These are phyloP conservation scores for Melanargia galathea DNA, from an alignment of 2,888 invertebrate genomes.

Conservation along the genomic window DNA sequence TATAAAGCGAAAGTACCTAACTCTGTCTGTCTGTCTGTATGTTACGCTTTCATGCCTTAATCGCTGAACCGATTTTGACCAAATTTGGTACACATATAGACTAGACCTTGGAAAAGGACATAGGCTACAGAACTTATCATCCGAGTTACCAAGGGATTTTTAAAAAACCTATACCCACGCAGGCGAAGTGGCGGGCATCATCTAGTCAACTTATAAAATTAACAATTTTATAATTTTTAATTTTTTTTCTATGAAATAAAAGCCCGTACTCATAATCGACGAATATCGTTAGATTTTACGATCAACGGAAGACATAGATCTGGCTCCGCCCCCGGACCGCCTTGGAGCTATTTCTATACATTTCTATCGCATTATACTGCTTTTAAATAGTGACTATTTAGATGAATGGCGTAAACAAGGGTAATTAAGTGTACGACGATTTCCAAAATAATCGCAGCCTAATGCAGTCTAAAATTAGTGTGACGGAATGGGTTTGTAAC, in stretches of 20 bases:
- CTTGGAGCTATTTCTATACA: conserved; percentile 55
- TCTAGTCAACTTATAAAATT: too few relatives aligned
- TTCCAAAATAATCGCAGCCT: conserved; percentile 63
- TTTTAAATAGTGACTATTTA: conserved; percentile 57
- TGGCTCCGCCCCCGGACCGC: conserved; percentile 52
- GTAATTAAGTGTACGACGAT: conserved; percentile 66
- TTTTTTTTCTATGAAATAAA: conserved; percentile 11
- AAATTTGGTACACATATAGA: too few relatives aligned
- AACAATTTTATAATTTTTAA: too few relatives aligned
- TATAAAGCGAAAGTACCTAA: too few relatives aligned
- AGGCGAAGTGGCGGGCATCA: too few relatives aligned
- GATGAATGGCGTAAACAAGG: conserved; percentile 62
- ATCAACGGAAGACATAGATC: conserved; percentile 56
- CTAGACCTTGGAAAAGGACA: too few relatives aligned
- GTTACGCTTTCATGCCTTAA: too few relatives aligned
- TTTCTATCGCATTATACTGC: conserved; percentile 51
- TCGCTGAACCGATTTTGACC: too few relatives aligned
- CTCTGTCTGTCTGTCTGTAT: too few relatives aligned
- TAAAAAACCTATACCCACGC: too few relatives aligned
- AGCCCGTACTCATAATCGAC: conserved; percentile 43
- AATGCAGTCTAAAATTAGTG: conserved; percentile 69
- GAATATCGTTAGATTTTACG: conserved; percentile 57
- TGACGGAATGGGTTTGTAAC: conserved; percentile 47
- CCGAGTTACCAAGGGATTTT: too few relatives aligned
- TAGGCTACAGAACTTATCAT: too few relatives aligned